Evolutionary conservation across 2,888 invertebrate genomes (phyloP).

Genomic region (Nymphalis c-album): DNA sequence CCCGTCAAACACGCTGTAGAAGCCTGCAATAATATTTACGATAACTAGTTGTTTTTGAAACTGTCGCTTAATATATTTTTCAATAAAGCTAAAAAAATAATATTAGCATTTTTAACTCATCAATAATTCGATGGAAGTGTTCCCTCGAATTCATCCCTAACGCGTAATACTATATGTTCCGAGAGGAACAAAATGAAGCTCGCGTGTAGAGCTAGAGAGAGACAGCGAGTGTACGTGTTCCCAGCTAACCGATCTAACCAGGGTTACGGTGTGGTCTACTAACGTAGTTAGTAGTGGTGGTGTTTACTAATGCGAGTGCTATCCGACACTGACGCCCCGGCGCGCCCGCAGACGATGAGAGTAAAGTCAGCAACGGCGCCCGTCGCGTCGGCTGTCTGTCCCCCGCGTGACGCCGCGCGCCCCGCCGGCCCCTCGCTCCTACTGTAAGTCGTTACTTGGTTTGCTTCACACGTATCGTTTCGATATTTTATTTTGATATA

Average conservation of each 20-base stretch:
- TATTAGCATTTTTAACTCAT: too few relatives aligned
- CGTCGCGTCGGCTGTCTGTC: conserved; percentile 85
- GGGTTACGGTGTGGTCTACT: conserved; percentile 43
- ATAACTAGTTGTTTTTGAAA: too few relatives aligned
- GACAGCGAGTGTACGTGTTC: neutral
- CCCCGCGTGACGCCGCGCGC: conserved; percentile 81
- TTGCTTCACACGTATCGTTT: neutral
- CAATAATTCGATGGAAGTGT: too few relatives aligned
- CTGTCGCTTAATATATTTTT: too few relatives aligned
- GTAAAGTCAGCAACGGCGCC: conserved; percentile 81
- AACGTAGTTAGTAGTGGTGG: conserved; percentile 17
- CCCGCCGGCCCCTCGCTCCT: conserved; percentile 33
- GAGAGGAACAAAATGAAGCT: too few relatives aligned
- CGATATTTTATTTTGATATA: neutral
- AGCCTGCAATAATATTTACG: too few relatives aligned
- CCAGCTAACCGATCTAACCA: conserved; percentile 28
- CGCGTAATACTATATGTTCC: too few relatives aligned
- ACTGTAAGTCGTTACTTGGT: neutral
- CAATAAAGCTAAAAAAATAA: too few relatives aligned
- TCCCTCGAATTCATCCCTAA: too few relatives aligned
- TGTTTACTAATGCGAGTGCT: neutral
- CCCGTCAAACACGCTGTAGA: too few relatives aligned
- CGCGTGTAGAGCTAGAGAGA: too few relatives aligned
- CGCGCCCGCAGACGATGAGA: conserved; percentile 75
- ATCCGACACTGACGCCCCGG: too few relatives aligned